Evolutionary conservation across 1,140 invertebrate genomes (phyloP), one percentile per base, ranked within the genome.

Genomic region (Rhagoletis pomonella): DNA sequence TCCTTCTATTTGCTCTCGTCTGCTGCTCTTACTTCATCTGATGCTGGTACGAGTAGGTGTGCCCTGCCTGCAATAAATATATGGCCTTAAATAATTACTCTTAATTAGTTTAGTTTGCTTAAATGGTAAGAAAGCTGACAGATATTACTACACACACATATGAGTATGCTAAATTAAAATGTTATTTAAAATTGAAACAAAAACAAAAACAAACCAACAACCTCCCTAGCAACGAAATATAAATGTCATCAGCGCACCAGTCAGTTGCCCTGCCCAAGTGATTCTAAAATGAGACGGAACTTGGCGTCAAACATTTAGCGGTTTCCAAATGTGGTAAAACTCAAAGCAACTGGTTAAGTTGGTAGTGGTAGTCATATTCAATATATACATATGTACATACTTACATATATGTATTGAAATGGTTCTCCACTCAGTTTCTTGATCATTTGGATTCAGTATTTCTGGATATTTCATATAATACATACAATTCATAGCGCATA

Each of bases 71-170:
- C 44, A n/a, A 81, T 55, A 81, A n/a, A 81, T 55, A 81, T 81
- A 81, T 19, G 73, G 47, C 19, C 19, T 7, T 55, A 10, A 47
- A 81, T 81, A 81, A 81, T 81, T 81, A n/a, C 44, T n/a, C 12
- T 55, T 55, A 55, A 55, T 81, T 81, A 81, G 73, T 55, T 81
- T 7, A 81, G 47, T 55, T 81, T 55, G 19, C 73, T 55, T 55
- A 81, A 81, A 81, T 47, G 47, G 73, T 47, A 29, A 29, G 0
- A 29, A 29, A 29, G 29, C 29, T 29, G 29, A 29, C 17, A 81
- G 55, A 50, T 39, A 4, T 81, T 55, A 58, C 55, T 55, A 39
- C 39, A 42, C 4, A 6, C 12, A 44, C 39, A 29, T 29, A 29
- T 29, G 29, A 0, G 10, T 73, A 73, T 7, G 42, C 39, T 10